phyloP scores from a whole-genome alignment of 2,797 vertebrate species.

The Botia almorhae region DNA sequence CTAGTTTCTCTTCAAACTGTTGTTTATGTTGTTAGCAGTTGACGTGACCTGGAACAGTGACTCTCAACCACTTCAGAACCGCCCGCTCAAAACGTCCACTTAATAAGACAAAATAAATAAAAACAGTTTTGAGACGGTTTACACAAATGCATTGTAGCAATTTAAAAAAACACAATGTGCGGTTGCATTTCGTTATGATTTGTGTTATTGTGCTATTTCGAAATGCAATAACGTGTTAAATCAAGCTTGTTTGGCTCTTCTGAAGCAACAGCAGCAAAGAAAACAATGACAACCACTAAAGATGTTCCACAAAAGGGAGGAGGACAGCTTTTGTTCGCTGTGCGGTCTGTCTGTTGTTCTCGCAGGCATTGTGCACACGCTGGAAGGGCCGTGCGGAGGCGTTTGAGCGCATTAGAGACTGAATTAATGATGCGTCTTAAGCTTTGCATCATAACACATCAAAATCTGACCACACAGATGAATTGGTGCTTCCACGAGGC shows the following conservation, averaged over 20 bases:
- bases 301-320: constrained; percentile 15
- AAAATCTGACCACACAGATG: constrained; percentile 37
- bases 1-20: no score
- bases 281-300: background rate
- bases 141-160: no score
- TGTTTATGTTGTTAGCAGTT: no score
- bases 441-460: constrained; percentile 52
- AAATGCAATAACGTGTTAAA: no score
- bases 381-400: constrained; percentile 4
- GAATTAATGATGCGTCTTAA: constrained; percentile 50
- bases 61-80: no score
- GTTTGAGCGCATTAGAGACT: constrained; percentile 30
- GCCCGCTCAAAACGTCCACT: no score
- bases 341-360: constrained; percentile 30
- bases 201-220: no score
- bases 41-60: no score
- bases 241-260: background rate
- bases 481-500: constrained; percentile 28
- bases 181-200: no score
- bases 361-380: background rate
- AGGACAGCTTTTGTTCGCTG: constrained; percentile 40
- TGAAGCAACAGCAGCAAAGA: background rate
- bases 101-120: no score
- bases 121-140: no score
- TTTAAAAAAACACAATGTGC: no score